Evolutionary conservation across 2,888 invertebrate species (phyloP), one percentile per base, ranked within the genome.

Genomic region (Drosophila vallismaia): DNA sequence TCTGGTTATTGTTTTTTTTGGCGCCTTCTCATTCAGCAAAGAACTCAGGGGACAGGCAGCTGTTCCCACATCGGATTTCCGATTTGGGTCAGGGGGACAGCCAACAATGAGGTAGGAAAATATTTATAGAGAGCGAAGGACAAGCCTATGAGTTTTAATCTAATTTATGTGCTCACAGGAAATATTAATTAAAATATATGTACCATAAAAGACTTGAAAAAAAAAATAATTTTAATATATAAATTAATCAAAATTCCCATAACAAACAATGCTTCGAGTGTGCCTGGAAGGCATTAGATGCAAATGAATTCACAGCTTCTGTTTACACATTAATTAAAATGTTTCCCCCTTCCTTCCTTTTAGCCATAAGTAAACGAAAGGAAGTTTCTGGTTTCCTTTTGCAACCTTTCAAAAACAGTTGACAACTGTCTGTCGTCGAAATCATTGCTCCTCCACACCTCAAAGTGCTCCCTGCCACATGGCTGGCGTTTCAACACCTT

Each of bases 401-500:
- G 49, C 51, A 79, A 76, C 42, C 56, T 48, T 40, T 79, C 53
- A 58, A 79, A 62, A 53, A 76, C 49, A 76, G 79, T 76, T 73
- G 74, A 68, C 64, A 64, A 64, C 44, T 26, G 36, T 36, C 67
- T 66, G 63, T 64, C 63, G 67, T 66, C 63, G 36, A 36, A 42
- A 46, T 68, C 45, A 45, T 67, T 54, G 29, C 68, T 53, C 12
- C 48, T 24, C 31, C 14, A 7, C 31, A 42, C 14, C 29, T 38
- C 31, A 14, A 12, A 29, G 12, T 19, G 8, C 45, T 19, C 53
- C 67, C 44, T 31, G 33, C 50, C 33, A 14, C 56, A 29, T n/a
- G 36, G 42, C 48, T 44, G 50, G 29, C 58, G 64, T 82, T 85
- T 82, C 82, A 81, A 79, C 87, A 82, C 82, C 85, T 84, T 79